Conservation (phyloP, 2,888 invertebrate genomes). For the Mechanitis mazaeus region DNA sequence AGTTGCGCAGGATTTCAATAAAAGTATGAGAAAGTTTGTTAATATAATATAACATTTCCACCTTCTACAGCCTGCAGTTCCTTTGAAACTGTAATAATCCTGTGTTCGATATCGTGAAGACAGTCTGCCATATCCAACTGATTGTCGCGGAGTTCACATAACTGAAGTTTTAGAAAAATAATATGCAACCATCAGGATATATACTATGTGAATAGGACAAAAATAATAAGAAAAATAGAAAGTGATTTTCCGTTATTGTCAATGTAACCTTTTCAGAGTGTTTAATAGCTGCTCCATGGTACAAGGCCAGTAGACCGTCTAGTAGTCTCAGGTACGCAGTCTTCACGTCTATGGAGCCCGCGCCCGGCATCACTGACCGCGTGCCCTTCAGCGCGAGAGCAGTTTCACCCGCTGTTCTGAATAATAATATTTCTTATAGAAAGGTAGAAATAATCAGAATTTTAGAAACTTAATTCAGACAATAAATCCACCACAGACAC, state of each 20-base stretch:
- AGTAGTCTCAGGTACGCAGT: constrained; percentile 77
- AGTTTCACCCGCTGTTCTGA: constrained; percentile 58
- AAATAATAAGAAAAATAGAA: too few species aligned
- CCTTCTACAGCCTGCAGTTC: constrained; percentile 40
- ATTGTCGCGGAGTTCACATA: constrained; percentile 77
- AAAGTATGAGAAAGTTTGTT: too few species aligned
- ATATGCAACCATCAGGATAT: neutral
- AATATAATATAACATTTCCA: constrained; percentile 9
- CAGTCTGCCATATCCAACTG: constrained; percentile 80
- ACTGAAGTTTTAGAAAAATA: constrained; percentile 40
- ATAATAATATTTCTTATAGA: neutral
- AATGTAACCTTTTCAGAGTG: constrained; percentile 72
- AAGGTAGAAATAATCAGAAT: too few species aligned
- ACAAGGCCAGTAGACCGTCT: constrained; percentile 81
- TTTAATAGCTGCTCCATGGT: constrained; percentile 81
- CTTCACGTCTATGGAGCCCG: constrained; percentile 64
- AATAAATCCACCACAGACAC: too few species aligned
- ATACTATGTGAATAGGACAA: too few species aligned
- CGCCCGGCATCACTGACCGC: constrained; percentile 65
- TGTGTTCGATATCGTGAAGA: constrained; percentile 73
- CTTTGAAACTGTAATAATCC: constrained; percentile 51
- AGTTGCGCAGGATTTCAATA: too few species aligned
- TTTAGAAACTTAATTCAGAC: too few species aligned
- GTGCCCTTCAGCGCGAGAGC: constrained; percentile 61
- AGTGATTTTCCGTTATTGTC: too few species aligned